Percentiles rank a stretch among this genome's conserved stretches.
Evolutionary conservation across 2,888 invertebrate species (phyloP).

Genomic region (Philereme vetulata): DNA sequence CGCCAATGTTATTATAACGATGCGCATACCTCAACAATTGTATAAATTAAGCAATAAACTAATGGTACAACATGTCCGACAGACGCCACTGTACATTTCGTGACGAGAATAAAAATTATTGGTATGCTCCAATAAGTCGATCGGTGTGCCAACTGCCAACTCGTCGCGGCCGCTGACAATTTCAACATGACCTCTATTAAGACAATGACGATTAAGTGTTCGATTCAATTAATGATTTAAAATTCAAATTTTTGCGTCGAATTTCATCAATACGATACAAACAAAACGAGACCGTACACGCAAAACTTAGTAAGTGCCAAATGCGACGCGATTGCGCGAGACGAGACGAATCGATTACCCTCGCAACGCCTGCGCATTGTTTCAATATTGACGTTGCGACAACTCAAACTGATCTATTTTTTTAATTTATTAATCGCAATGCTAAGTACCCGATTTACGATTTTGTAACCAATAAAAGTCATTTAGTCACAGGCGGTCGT

Average conservation of each 20-base stretch:
- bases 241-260: conserved; percentile 54
- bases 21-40: conserved; percentile 52
- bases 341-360: conserved; percentile 75
- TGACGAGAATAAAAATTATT: conserved; percentile 72
- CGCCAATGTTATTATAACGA: conserved; percentile 43
- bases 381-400: conserved; percentile 63
- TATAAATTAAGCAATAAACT: conserved; percentile 64
- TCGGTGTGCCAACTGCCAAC: conserved; percentile 74
- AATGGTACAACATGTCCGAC: conserved; percentile 65
- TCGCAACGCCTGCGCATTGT: conserved; percentile 58
- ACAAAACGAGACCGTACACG: conserved; percentile 61
- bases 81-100: conserved; percentile 58
- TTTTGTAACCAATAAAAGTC: conserved; percentile 34
- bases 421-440: conserved; percentile 58
- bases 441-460: conserved; percentile 38
- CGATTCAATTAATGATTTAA: conserved; percentile 54
- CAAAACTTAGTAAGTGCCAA: conserved; percentile 60
- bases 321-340: conserved; percentile 62
- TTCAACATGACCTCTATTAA: conserved; percentile 68
- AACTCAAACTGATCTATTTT: conserved; percentile 72
- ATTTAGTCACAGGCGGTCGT: conserved; percentile 31
- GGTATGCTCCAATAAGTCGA: conserved; percentile 78
- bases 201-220: conserved; percentile 67
- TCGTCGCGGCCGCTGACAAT: conserved; percentile 60
- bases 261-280: conserved; percentile 52